Percentiles rank a stretch among this genome's conserved stretches.
Evolutionary conservation across 2,888 invertebrate genomes (phyloP).

Genomic region (Tachina fera): DNA sequence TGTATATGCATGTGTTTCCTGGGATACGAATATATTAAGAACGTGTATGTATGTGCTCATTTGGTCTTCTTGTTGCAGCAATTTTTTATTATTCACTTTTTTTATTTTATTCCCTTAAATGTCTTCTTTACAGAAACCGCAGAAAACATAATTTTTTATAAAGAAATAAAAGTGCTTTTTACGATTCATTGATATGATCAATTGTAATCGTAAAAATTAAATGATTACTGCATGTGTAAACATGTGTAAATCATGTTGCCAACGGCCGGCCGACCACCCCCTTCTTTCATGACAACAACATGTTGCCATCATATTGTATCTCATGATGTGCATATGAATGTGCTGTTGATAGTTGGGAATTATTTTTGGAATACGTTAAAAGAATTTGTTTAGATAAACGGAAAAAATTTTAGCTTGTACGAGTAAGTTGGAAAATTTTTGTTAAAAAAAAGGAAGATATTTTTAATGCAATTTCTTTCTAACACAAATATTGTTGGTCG

Average conservation of each 20-base stretch:
- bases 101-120: conserved; percentile 38
- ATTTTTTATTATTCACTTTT: conserved; percentile 6
- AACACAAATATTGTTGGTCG: no score
- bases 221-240: conserved; percentile 75
- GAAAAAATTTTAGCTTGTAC: neutral
- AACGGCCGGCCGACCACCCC: conserved; percentile 19
- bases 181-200: conserved; percentile 67
- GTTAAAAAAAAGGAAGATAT: no score
- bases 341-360: conserved; percentile 42
- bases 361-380: conserved; percentile 25
- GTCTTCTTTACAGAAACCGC: conserved; percentile 66
- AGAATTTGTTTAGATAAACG: conserved; percentile 27
- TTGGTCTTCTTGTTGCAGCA: conserved; percentile 51
- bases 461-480: no score
- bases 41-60: neutral
- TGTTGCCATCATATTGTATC: conserved; percentile 42
- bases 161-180: conserved; percentile 64
- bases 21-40: neutral
- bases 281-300: conserved; percentile 37
- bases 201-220: conserved; percentile 60
- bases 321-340: conserved; percentile 29
- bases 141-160: conserved; percentile 60
- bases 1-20: no score
- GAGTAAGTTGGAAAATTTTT: no score
- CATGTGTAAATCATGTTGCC: conserved; percentile 80